These are phyloP conservation scores for Bimastos eiseni DNA, from an alignment of 2,888 invertebrate species.

Conservation along the genomic window DNA sequence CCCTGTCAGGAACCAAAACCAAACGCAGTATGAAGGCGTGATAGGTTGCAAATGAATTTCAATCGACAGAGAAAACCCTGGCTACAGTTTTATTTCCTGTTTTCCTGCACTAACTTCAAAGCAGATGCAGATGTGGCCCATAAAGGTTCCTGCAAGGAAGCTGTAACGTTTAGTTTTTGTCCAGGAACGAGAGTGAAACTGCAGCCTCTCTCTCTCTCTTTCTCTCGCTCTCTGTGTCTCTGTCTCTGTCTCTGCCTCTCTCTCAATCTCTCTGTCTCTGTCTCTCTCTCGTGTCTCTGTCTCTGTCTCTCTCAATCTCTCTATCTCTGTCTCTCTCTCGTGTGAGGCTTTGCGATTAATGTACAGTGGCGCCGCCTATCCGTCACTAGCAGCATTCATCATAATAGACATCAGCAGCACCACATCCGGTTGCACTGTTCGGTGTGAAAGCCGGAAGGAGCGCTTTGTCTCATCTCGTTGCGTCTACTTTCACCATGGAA, in stretches of 20 bases:
- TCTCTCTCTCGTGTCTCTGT: too few species aligned
- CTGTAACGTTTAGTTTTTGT: neutral
- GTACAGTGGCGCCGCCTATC: neutral
- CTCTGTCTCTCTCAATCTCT: too few species aligned
- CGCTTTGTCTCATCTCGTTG: neutral
- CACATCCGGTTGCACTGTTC: neutral
- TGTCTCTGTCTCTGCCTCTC: too few species aligned
- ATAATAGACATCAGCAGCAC: neutral
- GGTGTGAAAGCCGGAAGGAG: neutral
- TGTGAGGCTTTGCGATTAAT: neutral
- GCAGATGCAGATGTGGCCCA: neutral
- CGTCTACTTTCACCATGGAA: neutral
- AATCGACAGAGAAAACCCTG: neutral
- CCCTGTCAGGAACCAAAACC: too few species aligned
- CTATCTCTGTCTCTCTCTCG: too few species aligned
- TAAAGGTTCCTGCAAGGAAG: too few species aligned
- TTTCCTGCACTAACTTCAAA: neutral
- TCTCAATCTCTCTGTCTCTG: too few species aligned
- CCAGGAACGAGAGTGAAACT: neutral
- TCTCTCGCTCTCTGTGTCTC: too few species aligned
- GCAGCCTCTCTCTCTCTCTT: neutral
- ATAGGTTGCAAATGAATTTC: neutral
- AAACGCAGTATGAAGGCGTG: neutral
- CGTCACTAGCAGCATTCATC: conserved; percentile 13
- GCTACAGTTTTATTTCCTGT: neutral